phyloP scores from a whole-genome alignment of 2,113 vertebrate species.

The Prionailurus viverrinus region DNA sequence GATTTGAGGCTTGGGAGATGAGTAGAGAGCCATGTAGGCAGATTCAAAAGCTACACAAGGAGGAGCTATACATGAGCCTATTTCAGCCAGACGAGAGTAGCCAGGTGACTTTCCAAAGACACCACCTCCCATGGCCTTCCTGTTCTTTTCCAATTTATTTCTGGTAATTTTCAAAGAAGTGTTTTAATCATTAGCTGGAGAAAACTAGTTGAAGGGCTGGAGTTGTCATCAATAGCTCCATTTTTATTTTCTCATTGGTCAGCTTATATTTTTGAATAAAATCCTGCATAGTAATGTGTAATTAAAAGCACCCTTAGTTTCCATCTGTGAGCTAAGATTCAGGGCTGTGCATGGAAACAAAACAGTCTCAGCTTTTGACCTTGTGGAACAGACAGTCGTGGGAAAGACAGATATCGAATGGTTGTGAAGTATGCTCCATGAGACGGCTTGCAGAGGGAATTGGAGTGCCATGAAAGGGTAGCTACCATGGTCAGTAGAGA shows the following conservation, averaged over 20 bases:
- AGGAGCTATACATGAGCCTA: rapidly evolving
- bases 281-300: neutral
- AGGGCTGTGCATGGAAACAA: neutral
- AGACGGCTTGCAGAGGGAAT: neutral
- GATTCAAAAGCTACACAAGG: neutral
- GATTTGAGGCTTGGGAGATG: neutral
- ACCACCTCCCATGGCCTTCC: neutral
- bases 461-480: neutral
- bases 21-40: neutral
- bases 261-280: slow-evolving; percentile 30
- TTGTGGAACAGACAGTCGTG: neutral
- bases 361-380: slow-evolving; percentile 8
- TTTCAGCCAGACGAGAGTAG: neutral
- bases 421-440: neutral
- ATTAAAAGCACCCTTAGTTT: neutral
- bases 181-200: neutral
- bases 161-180: neutral
- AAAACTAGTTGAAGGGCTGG: neutral
- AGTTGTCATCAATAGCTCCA: neutral
- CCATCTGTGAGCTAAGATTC: neutral
- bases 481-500: neutral
- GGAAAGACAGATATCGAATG: neutral
- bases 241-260: slow-evolving; percentile 42
- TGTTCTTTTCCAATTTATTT: neutral
- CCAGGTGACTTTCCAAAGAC: neutral